Evolutionary conservation across 2,797 vertebrate genomes (phyloP).

Genomic region (Chromis chromis): DNA sequence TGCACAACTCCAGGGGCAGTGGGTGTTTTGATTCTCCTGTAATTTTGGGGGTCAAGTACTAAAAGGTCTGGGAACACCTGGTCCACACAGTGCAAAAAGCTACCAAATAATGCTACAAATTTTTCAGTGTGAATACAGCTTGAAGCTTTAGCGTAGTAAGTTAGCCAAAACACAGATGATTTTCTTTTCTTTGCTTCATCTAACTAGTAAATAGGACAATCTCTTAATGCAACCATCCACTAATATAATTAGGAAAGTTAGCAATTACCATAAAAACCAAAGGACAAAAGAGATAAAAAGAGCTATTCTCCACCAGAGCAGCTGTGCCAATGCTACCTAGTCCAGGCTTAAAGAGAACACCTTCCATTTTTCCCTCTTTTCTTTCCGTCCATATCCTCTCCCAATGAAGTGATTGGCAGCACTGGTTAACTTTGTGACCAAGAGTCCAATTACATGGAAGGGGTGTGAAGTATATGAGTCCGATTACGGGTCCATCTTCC

Average conservation of each 20-base stretch:
- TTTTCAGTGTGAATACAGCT: too few species aligned
- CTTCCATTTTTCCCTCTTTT: constrained; percentile 29
- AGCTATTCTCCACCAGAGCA: not conserved
- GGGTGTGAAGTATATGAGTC: constrained; percentile 66
- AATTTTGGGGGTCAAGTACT: too few species aligned
- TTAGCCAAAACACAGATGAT: too few species aligned
- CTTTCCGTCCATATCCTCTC: constrained; percentile 41
- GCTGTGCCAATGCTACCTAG: not conserved
- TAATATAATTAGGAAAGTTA: not conserved
- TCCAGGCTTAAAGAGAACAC: not conserved
- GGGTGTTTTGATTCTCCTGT: too few species aligned
- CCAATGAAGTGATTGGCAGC: constrained; percentile 58
- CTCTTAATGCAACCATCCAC: not conserved
- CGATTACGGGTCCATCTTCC: constrained; percentile 74
- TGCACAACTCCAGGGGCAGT: too few species aligned
- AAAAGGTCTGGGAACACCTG: too few species aligned
- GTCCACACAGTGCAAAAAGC: too few species aligned
- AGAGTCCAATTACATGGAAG: constrained; percentile 73
- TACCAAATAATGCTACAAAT: too few species aligned
- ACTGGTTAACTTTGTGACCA: constrained; percentile 57
- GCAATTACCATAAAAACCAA: not conserved
- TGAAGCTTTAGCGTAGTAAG: too few species aligned
- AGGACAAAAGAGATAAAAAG: not conserved
- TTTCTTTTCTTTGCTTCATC: too few species aligned
- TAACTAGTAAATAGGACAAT: not conserved